Percentiles rank a stretch among this genome's conserved stretches.
These are phyloP conservation scores for Euura saliciscinereae DNA, from an alignment of 1,140 invertebrate genomes.

Conservation along the genomic window DNA sequence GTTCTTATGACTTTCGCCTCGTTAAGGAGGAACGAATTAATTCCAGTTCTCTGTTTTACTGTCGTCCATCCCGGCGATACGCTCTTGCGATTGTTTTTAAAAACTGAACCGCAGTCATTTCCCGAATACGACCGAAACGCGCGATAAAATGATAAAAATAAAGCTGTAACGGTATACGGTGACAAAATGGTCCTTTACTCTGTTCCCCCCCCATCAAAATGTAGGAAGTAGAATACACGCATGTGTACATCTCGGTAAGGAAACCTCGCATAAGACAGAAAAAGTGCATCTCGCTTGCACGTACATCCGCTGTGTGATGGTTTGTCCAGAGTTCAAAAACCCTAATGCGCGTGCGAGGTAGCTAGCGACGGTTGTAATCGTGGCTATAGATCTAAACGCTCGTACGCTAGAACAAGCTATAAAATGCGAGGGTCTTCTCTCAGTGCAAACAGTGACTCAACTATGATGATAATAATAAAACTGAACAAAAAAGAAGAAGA, in stretches of 20 bases:
- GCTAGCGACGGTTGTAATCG: neutral
- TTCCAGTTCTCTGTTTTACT: neutral
- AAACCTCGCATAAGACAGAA: neutral
- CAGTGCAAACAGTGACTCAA: neutral
- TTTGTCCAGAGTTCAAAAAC: constrained; percentile 16
- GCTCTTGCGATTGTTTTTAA: neutral
- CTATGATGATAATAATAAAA: neutral
- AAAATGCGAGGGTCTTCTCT: neutral
- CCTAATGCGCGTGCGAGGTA: constrained; percentile 9
- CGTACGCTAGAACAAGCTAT: neutral
- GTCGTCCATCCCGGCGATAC: neutral
- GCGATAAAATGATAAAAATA: too few species aligned
- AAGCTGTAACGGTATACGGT: too few species aligned
- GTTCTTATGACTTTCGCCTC: neutral
- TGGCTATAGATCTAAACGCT: neutral
- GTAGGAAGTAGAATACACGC: neutral
- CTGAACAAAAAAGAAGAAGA: neutral
- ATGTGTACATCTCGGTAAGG: neutral
- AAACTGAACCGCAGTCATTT: neutral
- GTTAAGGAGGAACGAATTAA: neutral
- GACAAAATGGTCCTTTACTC: neutral
- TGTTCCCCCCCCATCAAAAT: neutral
- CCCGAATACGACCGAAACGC: too few species aligned
- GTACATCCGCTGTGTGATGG: constrained; percentile 4
- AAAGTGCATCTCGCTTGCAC: constrained; percentile 4